Base-by-base conservation (phyloP, 2,888 invertebrate genomes). In the Pimpla rufipes region DNA sequence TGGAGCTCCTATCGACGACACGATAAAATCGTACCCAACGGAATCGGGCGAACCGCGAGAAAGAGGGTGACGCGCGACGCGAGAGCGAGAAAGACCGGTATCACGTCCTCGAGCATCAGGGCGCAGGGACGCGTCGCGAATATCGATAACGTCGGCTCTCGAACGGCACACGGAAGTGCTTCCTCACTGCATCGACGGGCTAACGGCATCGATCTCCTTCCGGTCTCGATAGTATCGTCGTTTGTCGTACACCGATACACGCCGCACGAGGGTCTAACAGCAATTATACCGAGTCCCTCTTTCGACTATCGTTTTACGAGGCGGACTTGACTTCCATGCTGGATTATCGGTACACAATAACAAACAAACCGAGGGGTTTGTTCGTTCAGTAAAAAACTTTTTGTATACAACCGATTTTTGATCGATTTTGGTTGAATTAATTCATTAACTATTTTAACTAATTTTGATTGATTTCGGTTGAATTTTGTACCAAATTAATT, bases 131-230 rank as follows among this genome's bases (percentile, higher is more conserved):
- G 83, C 80, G 83, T 80, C 77, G 74, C 45, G 83, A 83, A 83
- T 83, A 80, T 83, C 80, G 83, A 83, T 83, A 66, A 59, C 57
- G 77, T 77, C 47, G 74, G 80, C 77, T 74, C 83, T 74, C 83
- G 68, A 80, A 80, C 80, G 74, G 74, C 80, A 78, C 77, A 85
- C 87, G 87, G 87, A 87, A 87, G 85, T 87, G 81, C 87, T 85
- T 86, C 86, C 85, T 84, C 81, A 83, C 73, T 86, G 85, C 85
- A 86, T 68, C 81, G 81, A 85, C 83, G 79, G 81, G 68, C 68
- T 85, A 87, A 87, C 87, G 87, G 87, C 84, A 82, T 74, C 57
- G 37, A 70, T 79, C 83, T 82, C 81, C 77, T 83, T 85, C 85
- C 87, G 85, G 86, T 85, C 81, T 77, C 85, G 85, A 84, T 85